phyloP scores from a whole-genome alignment of 2,113 vertebrate genomes.

The Willisornis vidua region DNA sequence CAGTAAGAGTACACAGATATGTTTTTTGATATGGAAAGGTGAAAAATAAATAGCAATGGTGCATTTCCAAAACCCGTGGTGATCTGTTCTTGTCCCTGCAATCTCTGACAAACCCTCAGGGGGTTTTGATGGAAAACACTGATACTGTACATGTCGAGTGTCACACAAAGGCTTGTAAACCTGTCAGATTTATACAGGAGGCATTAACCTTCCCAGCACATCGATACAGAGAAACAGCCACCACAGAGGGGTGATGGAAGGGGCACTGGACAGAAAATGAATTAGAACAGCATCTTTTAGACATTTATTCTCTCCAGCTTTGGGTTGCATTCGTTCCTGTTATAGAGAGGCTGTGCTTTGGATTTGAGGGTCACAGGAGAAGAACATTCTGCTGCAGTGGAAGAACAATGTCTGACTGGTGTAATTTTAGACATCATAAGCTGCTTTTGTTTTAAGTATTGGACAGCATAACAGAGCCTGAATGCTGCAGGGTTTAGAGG shows the following conservation, averaged over 20 bases:
- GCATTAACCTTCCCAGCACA: not conserved
- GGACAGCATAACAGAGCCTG: not conserved
- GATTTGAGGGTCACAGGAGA: not conserved
- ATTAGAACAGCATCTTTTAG: not conserved
- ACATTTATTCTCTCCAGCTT: no score
- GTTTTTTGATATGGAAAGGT: not conserved
- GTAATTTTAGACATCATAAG: not conserved
- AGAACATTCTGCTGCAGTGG: accelerated
- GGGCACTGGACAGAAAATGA: not conserved
- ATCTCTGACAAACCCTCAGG: not conserved
- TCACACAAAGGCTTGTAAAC: not conserved
- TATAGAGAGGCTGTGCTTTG: not conserved
- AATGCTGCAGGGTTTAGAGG: not conserved
- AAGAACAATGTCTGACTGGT: not conserved
- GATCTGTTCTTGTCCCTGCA: not conserved
- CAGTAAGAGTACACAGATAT: not conserved
- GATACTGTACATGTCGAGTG: accelerated
- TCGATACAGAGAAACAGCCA: not conserved
- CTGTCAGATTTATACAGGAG: not conserved
- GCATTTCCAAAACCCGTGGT: not conserved
- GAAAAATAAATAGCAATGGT: not conserved
- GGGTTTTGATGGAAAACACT: not conserved
- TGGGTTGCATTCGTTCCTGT: accelerated
- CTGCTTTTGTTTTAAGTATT: not conserved
- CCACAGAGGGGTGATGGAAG: not conserved